Evolutionary conservation across 2,797 vertebrate species (phyloP), one percentile per base, ranked within the genome.

Genomic region (Synanceia verrucosa): DNA sequence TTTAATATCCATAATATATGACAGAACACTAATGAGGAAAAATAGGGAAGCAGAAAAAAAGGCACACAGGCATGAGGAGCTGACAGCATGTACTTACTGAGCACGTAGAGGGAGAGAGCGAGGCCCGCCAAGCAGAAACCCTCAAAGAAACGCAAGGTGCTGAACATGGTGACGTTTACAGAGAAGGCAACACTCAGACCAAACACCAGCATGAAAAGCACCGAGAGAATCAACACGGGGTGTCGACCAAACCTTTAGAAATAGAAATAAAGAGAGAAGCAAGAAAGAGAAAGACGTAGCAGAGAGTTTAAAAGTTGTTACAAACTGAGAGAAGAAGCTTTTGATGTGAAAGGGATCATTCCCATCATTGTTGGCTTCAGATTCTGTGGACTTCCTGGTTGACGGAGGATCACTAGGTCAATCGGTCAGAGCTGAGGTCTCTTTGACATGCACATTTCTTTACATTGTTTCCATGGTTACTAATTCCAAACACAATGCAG

Each of bases 131-230:
- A 94, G 93, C 97, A 97, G 92, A 98, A 98, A 74, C 97, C 97
- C 93, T 99, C 97, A 65, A 98, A 98, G 95, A 99, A 98, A 89
- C 97, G 96, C 91, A 99, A 95, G 48, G 97, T 97, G 95, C 96
- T 98, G 94, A 99, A 98, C 96, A 98, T 97, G 59, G 96, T 96
- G 93, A 97, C 95, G 29, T 97, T 96, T 88, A 96, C 94, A 0
- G 97, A 98, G 80, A 99, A 96, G 33, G 97, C 96, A 79, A 99
- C 96, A 9, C 95, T 94, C 87, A 99, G 86, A 83, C 97, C 97
- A 77, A 98, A 98, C 89, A 96, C 91, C 88, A 94, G 93, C 92
- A 98, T 96, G 89, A 97, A 95, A 78, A 97, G 87, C 86, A 97
- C 94, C 14, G 96, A 97, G 69, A 95, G 89, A 57, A 98, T 94